Percentiles rank a stretch among this genome's conserved stretches.
phyloP scores from a whole-genome alignment of 1,140 invertebrate species.

The Onthophagus taurus region DNA sequence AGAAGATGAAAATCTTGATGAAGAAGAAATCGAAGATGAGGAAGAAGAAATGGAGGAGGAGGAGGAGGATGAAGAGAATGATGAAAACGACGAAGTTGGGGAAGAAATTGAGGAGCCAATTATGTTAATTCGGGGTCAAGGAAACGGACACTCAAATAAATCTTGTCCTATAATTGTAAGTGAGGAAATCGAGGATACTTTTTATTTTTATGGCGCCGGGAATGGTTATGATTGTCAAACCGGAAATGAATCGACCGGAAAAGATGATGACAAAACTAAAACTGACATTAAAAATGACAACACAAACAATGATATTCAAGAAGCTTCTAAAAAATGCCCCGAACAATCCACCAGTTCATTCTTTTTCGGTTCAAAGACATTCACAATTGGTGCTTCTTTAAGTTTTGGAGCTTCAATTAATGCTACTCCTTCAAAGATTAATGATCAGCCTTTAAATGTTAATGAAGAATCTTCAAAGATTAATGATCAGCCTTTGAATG shows the following conservation, averaged over 20 bases:
- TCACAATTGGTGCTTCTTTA: no score
- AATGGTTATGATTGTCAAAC: conserved; percentile 10
- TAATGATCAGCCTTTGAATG: no score
- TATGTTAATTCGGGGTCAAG: conserved; percentile 61
- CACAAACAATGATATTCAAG: not conserved
- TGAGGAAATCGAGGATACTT: no score
- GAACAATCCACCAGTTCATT: no score
- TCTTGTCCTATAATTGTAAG: no score
- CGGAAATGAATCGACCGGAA: conserved; percentile 1
- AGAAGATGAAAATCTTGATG: conserved; percentile 49
- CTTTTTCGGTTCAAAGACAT: no score
- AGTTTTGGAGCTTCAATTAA: conserved; percentile 6
- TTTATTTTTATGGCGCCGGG: no score
- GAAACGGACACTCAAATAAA: no score
- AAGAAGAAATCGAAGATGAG: conserved; percentile 48
- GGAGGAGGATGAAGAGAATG: conserved; percentile 43
- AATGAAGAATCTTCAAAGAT: no score
- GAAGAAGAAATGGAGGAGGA: conserved; percentile 63
- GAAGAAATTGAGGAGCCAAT: conserved; percentile 64
- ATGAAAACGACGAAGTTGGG: conserved; percentile 51
- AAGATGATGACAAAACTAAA: not conserved
- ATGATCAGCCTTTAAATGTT: no score
- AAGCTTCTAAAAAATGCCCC: no score
- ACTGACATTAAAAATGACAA: conserved; percentile 2
- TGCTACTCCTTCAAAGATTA: no score